A percentile compares a stretch with the other conserved stretches of the same genome.
Conservation (phyloP, 2,113 vertebrate genomes). For the Eulacestoma nigropectus region DNA sequence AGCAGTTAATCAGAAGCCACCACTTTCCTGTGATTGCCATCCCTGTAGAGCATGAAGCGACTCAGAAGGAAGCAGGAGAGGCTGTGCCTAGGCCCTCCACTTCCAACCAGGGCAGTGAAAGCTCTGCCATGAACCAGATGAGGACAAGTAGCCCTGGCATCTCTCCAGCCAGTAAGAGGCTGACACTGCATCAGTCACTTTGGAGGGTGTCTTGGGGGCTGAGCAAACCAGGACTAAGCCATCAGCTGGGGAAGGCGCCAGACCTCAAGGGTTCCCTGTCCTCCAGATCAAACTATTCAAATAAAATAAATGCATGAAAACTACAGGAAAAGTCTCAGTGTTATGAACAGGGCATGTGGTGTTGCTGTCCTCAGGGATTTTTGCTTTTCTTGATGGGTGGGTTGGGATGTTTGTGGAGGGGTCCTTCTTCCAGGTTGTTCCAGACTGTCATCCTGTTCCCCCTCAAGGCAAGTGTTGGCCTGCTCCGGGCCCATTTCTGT, state of each 20-base stretch:
- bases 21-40: fast-evolving
- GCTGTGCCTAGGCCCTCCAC: background rate
- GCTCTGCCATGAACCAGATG: fast-evolving
- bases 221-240: too few relatives aligned
- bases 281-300: background rate
- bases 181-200: fast-evolving
- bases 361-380: fast-evolving
- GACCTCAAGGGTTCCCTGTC: background rate
- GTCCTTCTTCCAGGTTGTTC: background rate
- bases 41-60: background rate
- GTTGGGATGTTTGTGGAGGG: fast-evolving
- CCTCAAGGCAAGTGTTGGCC: fast-evolving
- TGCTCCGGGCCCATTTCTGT: background rate
- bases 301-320: background rate
- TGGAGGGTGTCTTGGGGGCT: fast-evolving
- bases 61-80: background rate
- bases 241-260: background rate
- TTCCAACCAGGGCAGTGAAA: fast-evolving
- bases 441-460: background rate
- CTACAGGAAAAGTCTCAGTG: background rate
- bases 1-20: background rate
- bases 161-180: background rate
- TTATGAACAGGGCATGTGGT: too few relatives aligned
- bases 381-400: background rate
- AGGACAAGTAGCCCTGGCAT: fast-evolving